phyloP scores from a whole-genome alignment of 2,888 invertebrate species.

The Anodontia alba region DNA sequence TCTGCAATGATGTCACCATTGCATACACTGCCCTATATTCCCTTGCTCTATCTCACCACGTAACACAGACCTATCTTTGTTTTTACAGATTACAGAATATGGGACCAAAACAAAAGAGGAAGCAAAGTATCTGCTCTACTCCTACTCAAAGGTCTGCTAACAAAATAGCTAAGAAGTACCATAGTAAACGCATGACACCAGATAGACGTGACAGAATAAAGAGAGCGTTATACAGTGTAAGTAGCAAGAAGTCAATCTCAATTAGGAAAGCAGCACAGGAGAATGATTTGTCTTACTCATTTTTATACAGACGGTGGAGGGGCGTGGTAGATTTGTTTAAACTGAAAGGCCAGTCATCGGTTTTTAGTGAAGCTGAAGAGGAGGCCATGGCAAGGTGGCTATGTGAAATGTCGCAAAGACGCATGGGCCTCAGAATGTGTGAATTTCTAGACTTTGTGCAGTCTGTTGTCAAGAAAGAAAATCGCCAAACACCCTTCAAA shows the following conservation, averaged over 20 bases:
- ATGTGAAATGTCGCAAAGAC: slow-evolving; percentile 40
- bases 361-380: slow-evolving; percentile 36
- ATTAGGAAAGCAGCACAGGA: slow-evolving; percentile 23
- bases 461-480: slow-evolving; percentile 39
- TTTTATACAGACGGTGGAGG: slow-evolving; percentile 22
- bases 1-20: no score
- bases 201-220: background rate
- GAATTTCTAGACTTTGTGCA: slow-evolving; percentile 50
- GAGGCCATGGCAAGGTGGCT: slow-evolving; percentile 37
- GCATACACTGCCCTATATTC: no score
- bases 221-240: slow-evolving; percentile 18
- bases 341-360: slow-evolving; percentile 22
- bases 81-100: slow-evolving; percentile 11
- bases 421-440: slow-evolving; percentile 30
- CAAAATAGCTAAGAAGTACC: slow-evolving; percentile 22
- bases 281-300: slow-evolving; percentile 11
- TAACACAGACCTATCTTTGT: no score
- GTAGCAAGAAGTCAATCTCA: slow-evolving; percentile 6
- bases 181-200: slow-evolving; percentile 18
- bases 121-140: background rate
- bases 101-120: slow-evolving; percentile 18
- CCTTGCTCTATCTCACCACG: no score
- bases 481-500: slow-evolving; percentile 38
- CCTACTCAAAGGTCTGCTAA: slow-evolving; percentile 15
- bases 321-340: slow-evolving; percentile 5